Conservation (phyloP, 2,888 invertebrate species). For the Seira ritae region DNA sequence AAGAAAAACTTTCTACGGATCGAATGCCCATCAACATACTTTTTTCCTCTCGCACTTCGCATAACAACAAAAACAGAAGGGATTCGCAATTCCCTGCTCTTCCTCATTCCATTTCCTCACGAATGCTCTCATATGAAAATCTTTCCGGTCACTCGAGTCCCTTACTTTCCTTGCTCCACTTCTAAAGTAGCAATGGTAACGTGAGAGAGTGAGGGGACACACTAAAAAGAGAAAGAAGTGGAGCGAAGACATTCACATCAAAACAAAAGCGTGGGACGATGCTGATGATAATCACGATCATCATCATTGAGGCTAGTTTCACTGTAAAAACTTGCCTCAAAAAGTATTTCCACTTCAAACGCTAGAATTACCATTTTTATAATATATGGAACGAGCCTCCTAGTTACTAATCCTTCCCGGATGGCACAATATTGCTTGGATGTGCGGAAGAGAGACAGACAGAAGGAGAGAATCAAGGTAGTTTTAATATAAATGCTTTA, state of each 20-base stretch:
- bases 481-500: too few species aligned
- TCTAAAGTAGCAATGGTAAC: not conserved
- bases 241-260: constrained; percentile 8
- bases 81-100: constrained; percentile 18
- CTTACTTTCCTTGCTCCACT: not conserved
- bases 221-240: not conserved
- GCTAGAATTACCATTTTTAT: constrained; percentile 9
- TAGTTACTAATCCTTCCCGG: not conserved
- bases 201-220: too few species aligned
- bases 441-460: not conserved
- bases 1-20: too few species aligned
- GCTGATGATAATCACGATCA: too few species aligned
- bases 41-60: too few species aligned
- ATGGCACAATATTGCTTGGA: constrained; percentile 1
- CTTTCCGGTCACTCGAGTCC: constrained; percentile 57
- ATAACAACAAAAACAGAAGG: constrained; percentile 28
- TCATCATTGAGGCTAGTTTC: too few species aligned
- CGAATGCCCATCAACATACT: too few species aligned
- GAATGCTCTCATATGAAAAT: constrained; percentile 51
- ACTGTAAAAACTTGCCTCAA: too few species aligned
- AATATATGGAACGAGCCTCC: not conserved
- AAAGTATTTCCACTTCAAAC: not conserved
- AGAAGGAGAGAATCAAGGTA: too few species aligned
- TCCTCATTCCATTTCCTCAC: constrained; percentile 44
- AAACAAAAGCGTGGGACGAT: not conserved